Evolutionary conservation across 2,888 invertebrate genomes (phyloP), one percentile per base, ranked within the genome.

Genomic region (Rhopalosiphum nymphaeae): DNA sequence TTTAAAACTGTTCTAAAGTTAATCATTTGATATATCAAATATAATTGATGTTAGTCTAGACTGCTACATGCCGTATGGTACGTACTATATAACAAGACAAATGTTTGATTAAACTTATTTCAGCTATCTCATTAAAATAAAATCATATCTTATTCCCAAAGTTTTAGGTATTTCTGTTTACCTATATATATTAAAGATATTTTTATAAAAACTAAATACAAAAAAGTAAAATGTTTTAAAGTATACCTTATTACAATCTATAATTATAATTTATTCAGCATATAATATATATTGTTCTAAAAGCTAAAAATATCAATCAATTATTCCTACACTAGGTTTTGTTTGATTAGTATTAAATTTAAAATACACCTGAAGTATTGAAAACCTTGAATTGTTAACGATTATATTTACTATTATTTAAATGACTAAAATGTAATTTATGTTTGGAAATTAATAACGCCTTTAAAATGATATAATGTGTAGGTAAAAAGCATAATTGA

Each of bases 101-200:
- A 61, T 67, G 21, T 90, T 25, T 26, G 49, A 67, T 90, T 90
- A 25, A 90, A 49, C n/a, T 49, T 90, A 36, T 67, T 67, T 90
- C 57, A 67, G n/a, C 49, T 49, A 89, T 3, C 36, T 36, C 21
- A 67, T 90, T 46, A 89, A 89, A 61, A 89, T 46, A 46, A 61
- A 90, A 46, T 11, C 46, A 90, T 46, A 36, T n/a, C 16, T 46
- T n/a, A 61, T 36, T 67, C n/a, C 67, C 25, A 49, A 90, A 67
- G 90, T 67, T 67, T 90, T n/a, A 46, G 44, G 44, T 46, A 90
- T 11, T 67, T 36, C 25, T 16, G 5, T 49, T 90, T 25, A 46
- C 36, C 2, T 90, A 67, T 67, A 36, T 46, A 36, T 21, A 21
- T 9, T 11, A 36, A 78, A 42, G n/a, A 67, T 29, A 67, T 9